phyloP scores from a whole-genome alignment of 1,140 invertebrate species.

The Aphelenchoides fujianensis region DNA sequence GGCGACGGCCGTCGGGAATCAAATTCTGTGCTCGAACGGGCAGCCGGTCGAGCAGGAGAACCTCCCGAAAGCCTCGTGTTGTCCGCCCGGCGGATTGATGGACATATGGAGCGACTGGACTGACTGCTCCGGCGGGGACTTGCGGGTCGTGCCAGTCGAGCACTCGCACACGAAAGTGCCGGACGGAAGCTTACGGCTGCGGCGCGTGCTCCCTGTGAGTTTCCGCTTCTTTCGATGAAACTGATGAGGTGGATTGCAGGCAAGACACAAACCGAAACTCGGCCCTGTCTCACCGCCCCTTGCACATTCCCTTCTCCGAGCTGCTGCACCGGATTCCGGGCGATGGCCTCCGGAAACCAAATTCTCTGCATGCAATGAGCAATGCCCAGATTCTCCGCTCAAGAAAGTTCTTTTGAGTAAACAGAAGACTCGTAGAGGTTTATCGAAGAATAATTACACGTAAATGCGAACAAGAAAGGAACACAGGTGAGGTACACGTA shows the following conservation, averaged over 20 bases:
- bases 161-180: neutral
- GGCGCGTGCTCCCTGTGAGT: neutral
- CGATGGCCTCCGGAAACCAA: neutral
- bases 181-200: conserved; percentile 4
- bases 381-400: neutral
- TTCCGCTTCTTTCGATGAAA: too few relatives aligned
- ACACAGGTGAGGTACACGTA: neutral
- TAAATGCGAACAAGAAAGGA: neutral
- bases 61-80: conserved; percentile 1
- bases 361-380: neutral
- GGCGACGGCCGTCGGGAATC: conserved; percentile 1
- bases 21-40: neutral
- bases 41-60: neutral
- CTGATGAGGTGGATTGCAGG: too few relatives aligned
- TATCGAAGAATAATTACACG: neutral
- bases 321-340: neutral
- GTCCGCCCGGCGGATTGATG: neutral
- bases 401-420: too few relatives aligned
- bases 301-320: neutral
- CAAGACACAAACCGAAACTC: neutral
- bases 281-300: neutral
- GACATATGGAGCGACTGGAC: conserved; percentile 3
- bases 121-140: neutral
- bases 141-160: neutral
- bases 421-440: neutral